Evolutionary conservation across 2,797 vertebrate genomes (phyloP), one percentile per base, ranked within the genome.

Genomic region (Tenualosa ilisha): DNA sequence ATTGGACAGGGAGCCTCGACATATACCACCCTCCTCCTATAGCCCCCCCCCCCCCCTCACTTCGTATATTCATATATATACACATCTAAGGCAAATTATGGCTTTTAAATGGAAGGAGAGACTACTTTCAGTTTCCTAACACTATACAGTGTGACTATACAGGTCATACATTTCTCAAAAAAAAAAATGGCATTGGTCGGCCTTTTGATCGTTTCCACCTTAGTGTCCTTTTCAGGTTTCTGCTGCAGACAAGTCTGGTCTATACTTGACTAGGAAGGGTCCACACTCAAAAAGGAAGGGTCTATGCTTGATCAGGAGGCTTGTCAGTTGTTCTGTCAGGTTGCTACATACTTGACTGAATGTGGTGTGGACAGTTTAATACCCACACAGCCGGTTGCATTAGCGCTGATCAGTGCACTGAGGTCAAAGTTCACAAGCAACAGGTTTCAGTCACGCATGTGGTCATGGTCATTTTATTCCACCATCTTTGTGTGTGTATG

Each of bases 21-120:
- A 90, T 85, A 83, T 72, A 83, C 81, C 68, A 79, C 81, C 79
- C 63, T 79, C 51, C 82, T 46, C 43, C 43, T 46, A 46, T 46
- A 46, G 43, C n/a, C n/a, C n/a, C n/a, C n/a, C n/a, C n/a, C n/a
- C n/a, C n/a, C n/a, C n/a, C n/a, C n/a, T n/a, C 31, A 0, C 31
- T 84, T 84, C 85, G 88, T 87, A 81, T 84, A 49, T 87, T 84
- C 79, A 75, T 87, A 88, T 86, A 85, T 89, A 84, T 86, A 88
- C 51, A 85, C 84, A 86, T 86, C 89, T 89, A 92, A 94, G 91
- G 91, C 90, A 90, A 90, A 87, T 89, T 93, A 95, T 93, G 94
- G 93, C 93, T 94, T 95, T 90, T 92, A 31, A 88, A 86, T 89
- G 88, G 88, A 88, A 90, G 83, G 91, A 93, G 88, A 54, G 46